Conservation (phyloP, 1,140 invertebrate species). For the Elysia chlorotica region DNA sequence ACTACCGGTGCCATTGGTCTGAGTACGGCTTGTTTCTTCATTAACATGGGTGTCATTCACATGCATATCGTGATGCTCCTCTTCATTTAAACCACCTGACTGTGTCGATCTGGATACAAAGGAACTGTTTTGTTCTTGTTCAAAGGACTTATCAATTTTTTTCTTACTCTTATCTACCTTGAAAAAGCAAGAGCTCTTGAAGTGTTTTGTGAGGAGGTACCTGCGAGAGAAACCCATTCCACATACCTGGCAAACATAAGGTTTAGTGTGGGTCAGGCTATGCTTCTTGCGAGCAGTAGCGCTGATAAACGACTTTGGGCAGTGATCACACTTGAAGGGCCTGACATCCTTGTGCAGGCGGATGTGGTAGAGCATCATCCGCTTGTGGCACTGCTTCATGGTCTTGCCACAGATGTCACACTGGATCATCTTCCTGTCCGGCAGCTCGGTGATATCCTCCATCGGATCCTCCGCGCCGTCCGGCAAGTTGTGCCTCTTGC, state of each 20-base stretch:
- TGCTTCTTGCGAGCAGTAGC: slow-evolving; percentile 17
- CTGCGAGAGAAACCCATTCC: slow-evolving; percentile 13
- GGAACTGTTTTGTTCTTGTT: no score
- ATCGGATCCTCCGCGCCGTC: neutral
- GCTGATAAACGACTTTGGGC: slow-evolving; percentile 13
- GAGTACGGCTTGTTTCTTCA: no score
- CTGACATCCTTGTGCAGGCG: slow-evolving; percentile 18
- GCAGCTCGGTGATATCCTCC: slow-evolving; percentile 11
- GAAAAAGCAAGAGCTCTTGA: slow-evolving; percentile 10
- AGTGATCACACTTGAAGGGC: neutral
- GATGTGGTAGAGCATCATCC: slow-evolving; percentile 12
- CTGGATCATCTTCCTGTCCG: slow-evolving; percentile 7
- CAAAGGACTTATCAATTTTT: no score
- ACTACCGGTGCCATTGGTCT: no score
- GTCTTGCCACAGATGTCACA: slow-evolving; percentile 23
- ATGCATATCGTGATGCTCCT: no score
- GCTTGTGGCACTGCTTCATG: slow-evolving; percentile 19
- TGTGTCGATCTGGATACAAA: no score
- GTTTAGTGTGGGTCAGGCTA: slow-evolving; percentile 12
- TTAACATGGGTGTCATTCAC: no score
- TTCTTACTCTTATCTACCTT: neutral
- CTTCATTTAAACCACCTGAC: no score
- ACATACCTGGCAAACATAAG: slow-evolving; percentile 20
- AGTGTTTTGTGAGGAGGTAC: slow-evolving; percentile 18
- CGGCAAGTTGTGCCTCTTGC: slow-evolving; percentile 8